These are phyloP conservation scores for Leptodactylus fuscus DNA, from an alignment of 2,113 vertebrate genomes.

Conservation along the genomic window DNA sequence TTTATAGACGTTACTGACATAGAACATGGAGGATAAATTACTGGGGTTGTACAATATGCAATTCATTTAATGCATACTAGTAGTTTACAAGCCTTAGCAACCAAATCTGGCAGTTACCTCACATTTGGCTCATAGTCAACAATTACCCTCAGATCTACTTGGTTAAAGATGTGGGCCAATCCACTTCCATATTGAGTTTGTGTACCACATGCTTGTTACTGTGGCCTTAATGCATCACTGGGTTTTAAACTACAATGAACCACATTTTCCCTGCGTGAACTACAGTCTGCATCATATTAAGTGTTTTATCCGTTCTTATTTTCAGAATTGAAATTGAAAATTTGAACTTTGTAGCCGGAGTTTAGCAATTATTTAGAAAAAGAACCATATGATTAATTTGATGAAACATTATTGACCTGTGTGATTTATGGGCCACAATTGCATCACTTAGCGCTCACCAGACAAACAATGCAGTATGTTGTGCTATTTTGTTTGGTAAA, in stretches of 20 bases:
- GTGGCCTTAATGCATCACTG: slow-evolving; percentile 52
- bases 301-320: slow-evolving; percentile 19
- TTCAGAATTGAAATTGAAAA: neutral
- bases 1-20: too few relatives aligned
- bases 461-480: too few relatives aligned
- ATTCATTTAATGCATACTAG: slow-evolving; percentile 30
- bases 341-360: neutral
- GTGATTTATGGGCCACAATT: neutral
- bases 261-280: slow-evolving; percentile 49
- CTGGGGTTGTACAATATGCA: slow-evolving; percentile 22
- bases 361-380: slow-evolving; percentile 1
- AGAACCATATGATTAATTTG: slow-evolving; percentile 19
- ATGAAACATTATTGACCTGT: neutral
- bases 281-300: slow-evolving; percentile 37
- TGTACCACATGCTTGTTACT: slow-evolving; percentile 38
- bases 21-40: slow-evolving; percentile 23
- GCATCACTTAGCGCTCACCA: too few relatives aligned
- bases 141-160: slow-evolving; percentile 48
- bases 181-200: slow-evolving; percentile 50
- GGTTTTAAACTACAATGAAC: slow-evolving; percentile 42
- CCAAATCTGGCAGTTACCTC: slow-evolving; percentile 40
- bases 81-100: slow-evolving; percentile 28
- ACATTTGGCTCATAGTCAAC: slow-evolving; percentile 38
- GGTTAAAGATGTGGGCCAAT: slow-evolving; percentile 52
- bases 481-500: too few relatives aligned